Evolutionary conservation across 2,113 vertebrate species (phyloP).

Genomic region (Corythoichthys haematopterus): DNA sequence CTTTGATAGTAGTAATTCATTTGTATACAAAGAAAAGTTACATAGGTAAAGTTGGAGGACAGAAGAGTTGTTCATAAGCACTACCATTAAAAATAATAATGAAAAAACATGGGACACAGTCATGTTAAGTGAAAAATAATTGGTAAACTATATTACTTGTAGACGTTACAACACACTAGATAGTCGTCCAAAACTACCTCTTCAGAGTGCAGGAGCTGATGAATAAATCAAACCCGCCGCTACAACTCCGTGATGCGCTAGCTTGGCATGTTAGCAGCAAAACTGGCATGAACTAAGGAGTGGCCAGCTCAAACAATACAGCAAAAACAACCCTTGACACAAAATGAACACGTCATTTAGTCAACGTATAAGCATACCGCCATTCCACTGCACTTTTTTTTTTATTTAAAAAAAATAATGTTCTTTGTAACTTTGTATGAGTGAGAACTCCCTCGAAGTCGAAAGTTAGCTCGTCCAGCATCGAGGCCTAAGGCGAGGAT

Average conservation of each 20-base stretch:
- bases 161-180: too few species aligned
- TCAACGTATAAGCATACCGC: neutral
- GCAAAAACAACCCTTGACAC: neutral
- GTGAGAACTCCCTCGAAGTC: slow-evolving; percentile 30
- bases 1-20: too few species aligned
- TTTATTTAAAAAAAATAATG: neutral
- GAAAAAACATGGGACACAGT: too few species aligned
- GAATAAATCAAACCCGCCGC: neutral
- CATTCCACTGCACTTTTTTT: neutral
- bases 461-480: slow-evolving; percentile 24
- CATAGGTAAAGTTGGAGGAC: too few species aligned
- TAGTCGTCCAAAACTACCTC: too few species aligned
- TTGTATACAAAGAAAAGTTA: too few species aligned
- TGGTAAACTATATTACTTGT: too few species aligned
- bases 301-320: neutral
- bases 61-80: too few species aligned
- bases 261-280: neutral
- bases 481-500: slow-evolving; percentile 29
- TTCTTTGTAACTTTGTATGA: slow-evolving; percentile 13
- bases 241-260: neutral
- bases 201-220: too few species aligned
- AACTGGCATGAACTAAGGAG: neutral
- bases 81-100: too few species aligned
- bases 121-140: too few species aligned
- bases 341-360: neutral